A percentile compares a stretch with the other conserved stretches of the same genome.
Evolutionary conservation across 2,113 vertebrate genomes (phyloP).

Genomic region (Psophia crepitans): DNA sequence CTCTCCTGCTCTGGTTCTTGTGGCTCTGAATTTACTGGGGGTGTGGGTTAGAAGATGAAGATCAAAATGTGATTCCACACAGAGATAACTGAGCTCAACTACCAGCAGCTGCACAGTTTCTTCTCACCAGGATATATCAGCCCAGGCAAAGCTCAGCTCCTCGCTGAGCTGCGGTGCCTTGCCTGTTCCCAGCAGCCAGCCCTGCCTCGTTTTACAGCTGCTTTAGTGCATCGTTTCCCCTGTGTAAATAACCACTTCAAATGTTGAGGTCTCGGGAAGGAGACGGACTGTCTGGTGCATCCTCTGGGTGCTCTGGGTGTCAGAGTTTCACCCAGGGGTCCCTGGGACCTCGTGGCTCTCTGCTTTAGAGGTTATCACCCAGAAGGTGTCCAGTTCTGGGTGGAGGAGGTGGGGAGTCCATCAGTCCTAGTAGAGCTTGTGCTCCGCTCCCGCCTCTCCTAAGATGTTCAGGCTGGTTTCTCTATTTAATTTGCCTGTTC

Average conservation of each 20-base stretch:
- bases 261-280: not conserved
- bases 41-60: not conserved
- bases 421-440: not conserved
- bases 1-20: not conserved
- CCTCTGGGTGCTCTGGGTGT: not conserved
- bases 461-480: not conserved
- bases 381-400: not conserved
- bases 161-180: fast-evolving
- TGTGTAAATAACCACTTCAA: no score
- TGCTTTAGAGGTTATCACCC: not conserved
- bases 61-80: not conserved
- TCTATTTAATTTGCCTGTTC: not conserved
- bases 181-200: not conserved
- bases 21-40: not conserved
- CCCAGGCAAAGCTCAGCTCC: not conserved
- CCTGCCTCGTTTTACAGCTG: not conserved
- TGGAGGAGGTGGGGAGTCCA: not conserved
- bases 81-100: not conserved
- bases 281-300: no score
- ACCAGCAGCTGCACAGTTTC: not conserved
- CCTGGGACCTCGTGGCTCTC: not conserved
- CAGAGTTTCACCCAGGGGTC: not conserved
- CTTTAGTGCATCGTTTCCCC: not conserved
- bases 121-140: not conserved
- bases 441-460: not conserved